Base-by-base conservation (phyloP, 1,140 invertebrate species). In the Coptotermes formosanus region DNA sequence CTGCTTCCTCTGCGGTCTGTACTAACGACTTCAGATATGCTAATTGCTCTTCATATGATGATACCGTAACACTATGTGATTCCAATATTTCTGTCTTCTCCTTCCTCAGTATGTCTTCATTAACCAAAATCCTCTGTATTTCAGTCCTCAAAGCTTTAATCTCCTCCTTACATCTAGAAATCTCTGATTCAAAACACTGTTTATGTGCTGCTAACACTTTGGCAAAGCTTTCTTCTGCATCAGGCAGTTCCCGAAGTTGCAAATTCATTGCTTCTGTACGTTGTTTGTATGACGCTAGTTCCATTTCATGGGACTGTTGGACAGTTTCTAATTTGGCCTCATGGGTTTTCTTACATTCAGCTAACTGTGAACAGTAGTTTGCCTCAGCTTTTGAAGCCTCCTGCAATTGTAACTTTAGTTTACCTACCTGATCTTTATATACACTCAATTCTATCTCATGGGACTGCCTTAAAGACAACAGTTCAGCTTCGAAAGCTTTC, bases 111-210 rank as follows among this genome's bases (percentile, higher is more conserved):
- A n/a, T 7, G 11, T 75, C 64, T 75, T 75, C 64, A 75, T 14
- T 75, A 14, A 6, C 4, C 14, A 84, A 32, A 32, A 64, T 55
- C 43, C 90, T 90, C 30, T 92, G 91, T 30, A 89, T 89, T 8
- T 86, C 89, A 85, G 91, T 91, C 86, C 90, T 91, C 88, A 90
- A 89, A 30, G 91, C 90, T 52, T 92, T 91, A 7, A 91, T 38
- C 64, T 92, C 90, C 64, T 91, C 91, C 75, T 92, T 91, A 44
- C 91, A 91, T 0, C 89, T 89, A 43, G 88, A 88, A 86, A 90
- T 90, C 0, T 85, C 85, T 38, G 64, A 23, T 81, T 81, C 32
- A 3, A 85, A 45, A 64, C 16, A 44, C 83, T 91, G 88, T 9
- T 88, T 69, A 12, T 89, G 88, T 0, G 89, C 87, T 48, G 88